These are phyloP conservation scores for Petaurus breviceps DNA, from an alignment of 2,113 vertebrate species.

Conservation along the genomic window DNA sequence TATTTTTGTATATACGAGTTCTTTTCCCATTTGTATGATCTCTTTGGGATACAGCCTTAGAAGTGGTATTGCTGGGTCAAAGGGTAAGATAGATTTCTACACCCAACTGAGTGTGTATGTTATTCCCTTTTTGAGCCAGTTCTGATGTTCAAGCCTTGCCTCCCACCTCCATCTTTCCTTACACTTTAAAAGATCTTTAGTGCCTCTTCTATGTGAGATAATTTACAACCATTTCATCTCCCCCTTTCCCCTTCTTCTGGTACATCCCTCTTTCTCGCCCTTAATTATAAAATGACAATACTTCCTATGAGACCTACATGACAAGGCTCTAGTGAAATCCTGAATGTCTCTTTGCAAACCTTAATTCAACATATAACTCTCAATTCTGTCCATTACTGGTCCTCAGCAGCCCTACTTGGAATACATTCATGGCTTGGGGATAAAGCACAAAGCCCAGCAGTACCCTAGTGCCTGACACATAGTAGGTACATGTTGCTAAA, in stretches of 20 bases:
- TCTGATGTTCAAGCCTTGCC: neutral
- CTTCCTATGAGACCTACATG: too few species aligned
- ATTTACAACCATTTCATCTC: neutral
- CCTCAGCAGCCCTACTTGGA: neutral
- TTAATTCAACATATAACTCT: neutral
- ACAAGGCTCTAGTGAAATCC: neutral
- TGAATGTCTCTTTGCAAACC: neutral
- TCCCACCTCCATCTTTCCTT: neutral
- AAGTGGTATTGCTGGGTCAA: too few species aligned
- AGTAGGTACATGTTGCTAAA: neutral
- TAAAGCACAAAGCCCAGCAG: neutral
- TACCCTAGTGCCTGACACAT: neutral
- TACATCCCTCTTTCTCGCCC: neutral
- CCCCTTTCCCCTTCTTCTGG: neutral
- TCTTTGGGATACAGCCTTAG: too few species aligned
- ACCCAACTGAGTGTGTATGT: neutral
- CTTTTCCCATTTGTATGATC: too few species aligned
- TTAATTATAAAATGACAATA: neutral
- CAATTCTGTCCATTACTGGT: neutral
- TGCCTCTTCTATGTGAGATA: neutral
- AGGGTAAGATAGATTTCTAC: neutral
- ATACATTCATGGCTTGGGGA: neutral
- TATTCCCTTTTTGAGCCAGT: neutral
- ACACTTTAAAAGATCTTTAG: neutral
- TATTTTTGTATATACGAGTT: too few species aligned